Evolutionary conservation across 2,888 invertebrate species (phyloP), one percentile per base, ranked within the genome.

Genomic region (Deilephila elpenor): DNA sequence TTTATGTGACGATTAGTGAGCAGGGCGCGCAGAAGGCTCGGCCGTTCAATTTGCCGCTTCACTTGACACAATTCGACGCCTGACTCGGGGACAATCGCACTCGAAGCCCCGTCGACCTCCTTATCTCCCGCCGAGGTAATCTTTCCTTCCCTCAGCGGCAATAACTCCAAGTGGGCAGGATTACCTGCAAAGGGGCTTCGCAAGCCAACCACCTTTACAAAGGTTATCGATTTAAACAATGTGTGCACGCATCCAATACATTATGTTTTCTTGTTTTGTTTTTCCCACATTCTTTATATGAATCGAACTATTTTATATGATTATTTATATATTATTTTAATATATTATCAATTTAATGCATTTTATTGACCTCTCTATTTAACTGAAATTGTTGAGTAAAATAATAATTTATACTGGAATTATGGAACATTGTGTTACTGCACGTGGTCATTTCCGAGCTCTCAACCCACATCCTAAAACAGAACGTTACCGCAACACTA

Each of bases 31-130:
- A 91, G 91, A 93, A 92, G 91, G 92, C 91, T 92, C 92, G 94
- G 91, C 93, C 94, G 93, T 94, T 94, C 94, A 94, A 94, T 94
- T 94, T 94, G 91, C 93, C 93, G 94, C 90, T 94, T 94, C 94
- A 94, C 94, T 94, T 94, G 94, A 94, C 94, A 94, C 94, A 94
- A 94, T 94, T 94, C 93, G 94, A 94, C 91, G 93, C 93, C 93
- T 93, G 94, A 93, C 93, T 93, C 93, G 92, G 93, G 94, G 94
- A 94, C 94, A 94, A 94, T 94, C 94, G 94, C 93, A 93, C 93
- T 93, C 90, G 90, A 92, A 92, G 91, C 93, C 91, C 93, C 93
- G 92, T 88, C 93, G 93, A 93, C 93, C 94, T 94, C 93, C 94
- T 94, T 94, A 94, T 94, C 94, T 94, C 92, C 90, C 93, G 91